These are phyloP conservation scores for Apteryx owenii DNA, from an alignment of 2,113 vertebrate genomes.

Conservation along the genomic window DNA sequence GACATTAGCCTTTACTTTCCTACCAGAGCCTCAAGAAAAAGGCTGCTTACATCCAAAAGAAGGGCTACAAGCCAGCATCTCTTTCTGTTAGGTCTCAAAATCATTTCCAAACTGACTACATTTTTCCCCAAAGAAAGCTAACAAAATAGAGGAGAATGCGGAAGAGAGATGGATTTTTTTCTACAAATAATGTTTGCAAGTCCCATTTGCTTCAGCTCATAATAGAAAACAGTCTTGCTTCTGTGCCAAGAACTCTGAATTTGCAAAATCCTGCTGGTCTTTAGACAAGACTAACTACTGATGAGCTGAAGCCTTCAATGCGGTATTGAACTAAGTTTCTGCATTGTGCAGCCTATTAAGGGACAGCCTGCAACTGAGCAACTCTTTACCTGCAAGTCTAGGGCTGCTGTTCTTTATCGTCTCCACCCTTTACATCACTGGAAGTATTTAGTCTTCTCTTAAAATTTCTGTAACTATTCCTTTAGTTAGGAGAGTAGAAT, in stretches of 20 bases:
- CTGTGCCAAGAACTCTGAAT: conserved; percentile 25
- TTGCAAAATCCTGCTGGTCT: conserved; percentile 32
- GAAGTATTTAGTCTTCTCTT: not conserved
- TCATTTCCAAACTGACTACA: not conserved
- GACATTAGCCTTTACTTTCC: not conserved
- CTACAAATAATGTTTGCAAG: not conserved
- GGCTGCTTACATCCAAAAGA: not conserved
- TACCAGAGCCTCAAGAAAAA: not conserved
- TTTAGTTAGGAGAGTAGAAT: not conserved
- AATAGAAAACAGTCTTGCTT: not conserved
- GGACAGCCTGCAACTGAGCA: not conserved
- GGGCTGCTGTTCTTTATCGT: not conserved
- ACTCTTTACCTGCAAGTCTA: not conserved
- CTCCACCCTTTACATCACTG: not conserved
- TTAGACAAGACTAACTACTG: not conserved
- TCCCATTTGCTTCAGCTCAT: conserved; percentile 14
- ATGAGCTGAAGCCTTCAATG: not conserved
- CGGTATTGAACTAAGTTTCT: not conserved
- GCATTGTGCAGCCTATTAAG: not conserved
- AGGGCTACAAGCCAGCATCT: not conserved
- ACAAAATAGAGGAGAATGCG: not conserved
- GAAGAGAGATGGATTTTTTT: conserved; percentile 17
- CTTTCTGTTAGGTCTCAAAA: not conserved
- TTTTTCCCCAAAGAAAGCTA: conserved; percentile 15
- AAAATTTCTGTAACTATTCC: not conserved